Evolutionary conservation across 1,140 invertebrate species (phyloP), one percentile per base, ranked within the genome.

Genomic region (Cotesia vestalis): DNA sequence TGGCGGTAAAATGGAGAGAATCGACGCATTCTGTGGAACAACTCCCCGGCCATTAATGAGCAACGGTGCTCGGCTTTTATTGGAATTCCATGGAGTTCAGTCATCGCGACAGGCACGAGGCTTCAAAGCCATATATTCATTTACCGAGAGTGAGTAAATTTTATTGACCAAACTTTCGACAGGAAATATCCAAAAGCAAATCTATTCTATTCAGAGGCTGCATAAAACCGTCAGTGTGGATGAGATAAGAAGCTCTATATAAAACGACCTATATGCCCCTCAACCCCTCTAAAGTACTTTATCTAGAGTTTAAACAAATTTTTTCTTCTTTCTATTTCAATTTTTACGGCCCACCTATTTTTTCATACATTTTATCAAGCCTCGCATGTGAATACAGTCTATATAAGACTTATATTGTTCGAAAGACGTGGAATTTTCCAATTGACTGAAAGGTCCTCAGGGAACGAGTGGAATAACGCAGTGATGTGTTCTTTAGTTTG

Each of bases 1-100:
- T 67, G 92, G 94, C 66, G 94, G 94, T 3, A 88, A 92, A 78
- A 89, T 92, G 87, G 93, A 94, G 79, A 92, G 93, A 83, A 91
- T 96, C 71, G 94, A 95, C 76, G 91, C 91, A 4, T 93, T 95
- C 77, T 98, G 96, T 81, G 95, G 94, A 0, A 90, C 89, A 4
- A 83, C 92, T 35, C 94, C 95, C 0, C 91, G 91, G 73, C 93
- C 94, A 52, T 87, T 97, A 59, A 97, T 98, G 96, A 97, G 95
- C 35, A 96, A 93, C 81, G 94, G 95, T 38, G 92, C 93, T 38
- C 89, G 91, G 75, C 87, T 98, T 76, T 91, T 92, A 75, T 85
- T 97, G 11, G 94, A 96, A 86, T 96, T 97, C 83, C 87, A 91
- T 20, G 94, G 94, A 36, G 85, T 91, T 27, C 86, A 89, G 66